Base-by-base conservation (phyloP, 2,888 invertebrate species). In the Synergus gifuensis region DNA sequence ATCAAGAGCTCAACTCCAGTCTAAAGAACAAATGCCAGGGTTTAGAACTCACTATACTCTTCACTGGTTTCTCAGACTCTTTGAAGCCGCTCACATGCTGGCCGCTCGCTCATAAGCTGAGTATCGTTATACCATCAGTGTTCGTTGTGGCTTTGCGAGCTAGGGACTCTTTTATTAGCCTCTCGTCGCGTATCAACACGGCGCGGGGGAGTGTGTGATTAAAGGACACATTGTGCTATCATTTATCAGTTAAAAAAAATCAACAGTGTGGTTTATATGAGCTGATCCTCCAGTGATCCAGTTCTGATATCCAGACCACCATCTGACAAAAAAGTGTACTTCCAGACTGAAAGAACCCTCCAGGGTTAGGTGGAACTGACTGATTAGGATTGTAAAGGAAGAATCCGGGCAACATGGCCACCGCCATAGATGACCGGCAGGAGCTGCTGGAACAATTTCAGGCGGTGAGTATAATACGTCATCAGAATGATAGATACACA, bases 361-460 rank as follows among this genome's bases (percentile, higher is more conserved):
- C 49, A 73, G 54, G 49, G 49, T 54, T 54, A 36, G 54, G 73
- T 73, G 54, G 49, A 36, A 73, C 49, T n/a, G 22, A 73, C 54
- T 73, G 73, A 49, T 73, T 73, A 54, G 73, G 54, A 73, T 44
- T 69, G 46, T 16, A 28, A 44, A 46, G 67, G 46, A 69, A 73
- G 73, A 54, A 73, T 88, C 86, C 86, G 85, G 86, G 77, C 90
- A 91, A 91, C 89, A 92, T 92, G 92, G 91, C 92, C 88, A 91
- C 92, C 86, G 84, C 91, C 85, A 89, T 90, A 86, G 92, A 92
- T 89, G 91, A 91, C 88, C 91, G 90, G 88, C 91, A 91, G 88
- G 92, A 92, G 83, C 87, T 92, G 83, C 86, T 91, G 82, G 91
- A 92, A 83, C 90, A 91, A 79, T 92, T 92, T 83, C 89, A 88